Evolutionary conservation across 2,797 vertebrate species (phyloP).

Genomic region (Myotis daubentonii): DNA sequence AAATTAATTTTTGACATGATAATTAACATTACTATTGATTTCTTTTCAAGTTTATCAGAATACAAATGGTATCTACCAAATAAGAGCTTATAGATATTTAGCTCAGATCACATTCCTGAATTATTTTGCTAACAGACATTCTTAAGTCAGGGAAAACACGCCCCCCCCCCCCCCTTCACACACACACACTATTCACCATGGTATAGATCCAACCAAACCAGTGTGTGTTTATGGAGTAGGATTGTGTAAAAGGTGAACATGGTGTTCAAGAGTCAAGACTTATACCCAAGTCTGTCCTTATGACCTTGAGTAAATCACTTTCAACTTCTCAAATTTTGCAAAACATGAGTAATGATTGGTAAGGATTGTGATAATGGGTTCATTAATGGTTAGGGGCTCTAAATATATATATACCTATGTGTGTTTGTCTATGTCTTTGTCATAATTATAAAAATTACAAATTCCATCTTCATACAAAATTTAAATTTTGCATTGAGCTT

Average conservation of each 20-base stretch:
- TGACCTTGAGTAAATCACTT: background rate
- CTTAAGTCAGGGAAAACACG: background rate
- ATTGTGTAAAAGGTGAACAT: background rate
- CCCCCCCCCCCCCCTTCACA: background rate
- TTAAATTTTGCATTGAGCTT: slow-evolving; percentile 38
- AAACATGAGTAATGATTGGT: background rate
- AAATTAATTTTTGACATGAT: slow-evolving; percentile 68
- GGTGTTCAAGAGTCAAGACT: background rate
- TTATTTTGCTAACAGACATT: slow-evolving; percentile 17
- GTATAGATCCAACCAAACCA: background rate
- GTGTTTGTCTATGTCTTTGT: background rate
- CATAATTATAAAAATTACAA: slow-evolving; percentile 8
- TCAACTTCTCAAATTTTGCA: background rate
- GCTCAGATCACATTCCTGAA: background rate
- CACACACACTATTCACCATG: background rate
- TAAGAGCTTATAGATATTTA: background rate
- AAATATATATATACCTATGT: background rate
- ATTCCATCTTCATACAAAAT: background rate
- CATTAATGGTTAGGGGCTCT: background rate
- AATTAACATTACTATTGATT: slow-evolving; percentile 58
- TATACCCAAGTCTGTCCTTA: background rate
- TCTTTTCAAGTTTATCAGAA: slow-evolving; percentile 54
- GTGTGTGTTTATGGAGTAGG: background rate
- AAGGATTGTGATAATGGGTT: background rate
- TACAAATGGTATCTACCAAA: background rate